Evolutionary conservation across 2,113 vertebrate genomes (phyloP), one percentile per base, ranked within the genome.

Genomic region (Serinus canaria): DNA sequence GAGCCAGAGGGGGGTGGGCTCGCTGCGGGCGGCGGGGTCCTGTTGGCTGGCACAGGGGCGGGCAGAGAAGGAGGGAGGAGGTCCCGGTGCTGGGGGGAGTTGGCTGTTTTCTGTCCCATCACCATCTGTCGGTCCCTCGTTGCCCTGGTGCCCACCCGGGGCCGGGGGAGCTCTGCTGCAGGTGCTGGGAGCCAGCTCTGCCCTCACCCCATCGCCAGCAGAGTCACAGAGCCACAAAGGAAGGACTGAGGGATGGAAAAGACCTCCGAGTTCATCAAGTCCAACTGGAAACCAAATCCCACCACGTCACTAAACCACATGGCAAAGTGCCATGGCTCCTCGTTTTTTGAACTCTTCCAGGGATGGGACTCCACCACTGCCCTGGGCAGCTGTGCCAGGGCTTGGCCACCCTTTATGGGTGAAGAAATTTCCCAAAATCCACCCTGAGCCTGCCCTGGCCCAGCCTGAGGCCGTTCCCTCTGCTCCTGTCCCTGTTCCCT

Each of bases 241-340:
- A 18, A 60, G 33, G 37, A 33, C 5, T 49, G 13, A 3, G 30
- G 30, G 8, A 15, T 76, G 63, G 62, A 47, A n/a, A 41, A 68
- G 23, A 35, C 11, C 78, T 46, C 46, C 4, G 5, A 31, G 62
- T 30, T 35, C 33, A 82, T 39, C 46, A 8, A 68, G 9, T 25
- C 69, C 39, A 4, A 14, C n/a, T 24, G 44, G 41, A 39, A 33
- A 22, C 24, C 53, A 7, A 68, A 28, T 59, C 44, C 52, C 60
- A 44, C 15, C 52, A 1, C 3, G 8, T 3, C 66, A n/a, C 28
- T 52, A 1, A 82, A 39, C 3, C 5, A 0, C 13, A 20, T 16
- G 44, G 12, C 33, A 5, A 33, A 59, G 15, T 39, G 44, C 39
- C 39, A 1, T 0, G 5, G 24, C 22, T 39, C 4, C 33, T 60